A percentile compares a stretch with the other conserved stretches of the same genome.
phyloP scores from a whole-genome alignment of 2,113 vertebrate species.

The Proteles cristata region DNA sequence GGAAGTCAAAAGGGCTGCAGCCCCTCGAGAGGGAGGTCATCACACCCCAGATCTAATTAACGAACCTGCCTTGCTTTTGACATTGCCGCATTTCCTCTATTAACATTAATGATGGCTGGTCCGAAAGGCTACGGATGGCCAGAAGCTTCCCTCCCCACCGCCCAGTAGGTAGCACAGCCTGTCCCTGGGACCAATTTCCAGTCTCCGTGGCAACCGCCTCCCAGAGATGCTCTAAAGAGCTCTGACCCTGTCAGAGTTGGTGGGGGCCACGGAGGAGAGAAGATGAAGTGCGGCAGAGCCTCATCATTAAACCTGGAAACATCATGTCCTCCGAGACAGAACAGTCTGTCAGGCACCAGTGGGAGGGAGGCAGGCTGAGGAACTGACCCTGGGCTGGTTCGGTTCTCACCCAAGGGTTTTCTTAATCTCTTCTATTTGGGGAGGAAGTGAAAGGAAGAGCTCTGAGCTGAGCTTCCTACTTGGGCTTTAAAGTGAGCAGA shows the following conservation, averaged over 20 bases:
- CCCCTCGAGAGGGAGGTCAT: slow-evolving; percentile 53
- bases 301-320: slow-evolving; percentile 55
- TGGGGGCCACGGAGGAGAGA: slow-evolving; percentile 21
- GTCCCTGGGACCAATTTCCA: slow-evolving; percentile 72
- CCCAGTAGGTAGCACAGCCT: slow-evolving; percentile 9
- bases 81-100: slow-evolving; percentile 69
- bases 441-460: background rate
- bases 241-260: slow-evolving; percentile 67
- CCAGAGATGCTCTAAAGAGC: slow-evolving; percentile 60
- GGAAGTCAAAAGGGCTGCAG: slow-evolving; percentile 54
- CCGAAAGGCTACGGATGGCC: slow-evolving; percentile 39
- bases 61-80: slow-evolving; percentile 64
- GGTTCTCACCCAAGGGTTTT: background rate
- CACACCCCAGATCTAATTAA: slow-evolving; percentile 79
- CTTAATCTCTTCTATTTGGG: background rate
- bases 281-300: slow-evolving; percentile 34
- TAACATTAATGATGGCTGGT: slow-evolving; percentile 65
- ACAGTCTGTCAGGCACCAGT: background rate
- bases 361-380: background rate
- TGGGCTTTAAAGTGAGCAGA: background rate
- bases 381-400: background rate
- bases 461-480: background rate
- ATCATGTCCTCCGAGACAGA: slow-evolving; percentile 50
- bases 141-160: slow-evolving; percentile 66
- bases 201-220: slow-evolving; percentile 80